Conservation (phyloP, 2,888 invertebrate species). For the Meiosimyza platycephala region DNA sequence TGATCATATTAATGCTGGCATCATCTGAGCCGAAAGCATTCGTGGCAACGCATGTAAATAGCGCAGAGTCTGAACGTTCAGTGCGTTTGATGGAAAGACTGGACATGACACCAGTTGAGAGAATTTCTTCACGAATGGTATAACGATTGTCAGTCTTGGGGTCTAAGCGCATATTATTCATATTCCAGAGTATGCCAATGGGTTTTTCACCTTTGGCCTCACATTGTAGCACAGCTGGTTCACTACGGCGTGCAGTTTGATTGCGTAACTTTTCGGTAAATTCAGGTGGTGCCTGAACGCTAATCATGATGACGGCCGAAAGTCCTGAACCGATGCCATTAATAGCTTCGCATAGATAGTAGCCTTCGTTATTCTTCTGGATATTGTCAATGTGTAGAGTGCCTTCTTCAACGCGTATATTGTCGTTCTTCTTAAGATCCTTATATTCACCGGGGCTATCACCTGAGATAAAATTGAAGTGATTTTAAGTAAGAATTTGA, state of each 20-base stretch:
- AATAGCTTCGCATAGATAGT: conserved; percentile 94
- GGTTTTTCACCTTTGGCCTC: conserved; percentile 95
- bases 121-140: conserved; percentile 86
- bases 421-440: conserved; percentile 89
- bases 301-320: conserved; percentile 92
- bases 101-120: conserved; percentile 87
- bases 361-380: conserved; percentile 93
- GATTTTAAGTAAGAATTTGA: neutral
- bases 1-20: conserved; percentile 94
- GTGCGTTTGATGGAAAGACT: conserved; percentile 90
- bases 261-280: conserved; percentile 92
- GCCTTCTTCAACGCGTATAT: conserved; percentile 94
- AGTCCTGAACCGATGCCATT: conserved; percentile 96
- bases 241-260: conserved; percentile 89
- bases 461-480: conserved; percentile 69
- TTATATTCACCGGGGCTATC: conserved; percentile 93
- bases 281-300: conserved; percentile 95
- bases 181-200: conserved; percentile 94
- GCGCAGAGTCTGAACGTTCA: conserved; percentile 87
- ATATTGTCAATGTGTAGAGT: conserved; percentile 90
- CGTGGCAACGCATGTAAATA: conserved; percentile 92
- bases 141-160: conserved; percentile 89
- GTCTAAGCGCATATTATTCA: conserved; percentile 92
- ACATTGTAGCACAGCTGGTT: conserved; percentile 91
- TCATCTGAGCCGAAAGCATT: conserved; percentile 95